Percentiles rank a stretch among this genome's conserved stretches.
phyloP scores from a whole-genome alignment of 2,113 vertebrate species.

The Poeciliopsis retropinna region DNA sequence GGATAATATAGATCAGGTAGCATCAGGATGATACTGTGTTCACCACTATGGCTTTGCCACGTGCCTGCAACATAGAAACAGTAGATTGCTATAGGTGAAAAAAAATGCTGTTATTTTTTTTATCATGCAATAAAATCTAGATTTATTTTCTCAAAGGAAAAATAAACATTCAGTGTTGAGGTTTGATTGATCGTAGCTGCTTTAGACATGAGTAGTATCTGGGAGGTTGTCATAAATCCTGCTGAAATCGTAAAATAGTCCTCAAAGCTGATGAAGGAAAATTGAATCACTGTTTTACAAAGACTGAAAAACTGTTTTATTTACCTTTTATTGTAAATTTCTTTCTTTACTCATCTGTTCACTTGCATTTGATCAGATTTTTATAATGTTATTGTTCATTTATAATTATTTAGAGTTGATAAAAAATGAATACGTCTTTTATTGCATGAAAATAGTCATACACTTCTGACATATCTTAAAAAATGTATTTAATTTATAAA shows the following conservation, averaged over 20 bases:
- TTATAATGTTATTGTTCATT: no score
- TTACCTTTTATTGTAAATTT: neutral
- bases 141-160: neutral
- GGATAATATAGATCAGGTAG: slow-evolving; percentile 59
- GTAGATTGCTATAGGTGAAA: no score
- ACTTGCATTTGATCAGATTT: neutral
- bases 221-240: neutral
- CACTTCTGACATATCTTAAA: no score
- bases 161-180: neutral
- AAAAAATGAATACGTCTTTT: no score
- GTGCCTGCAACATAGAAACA: neutral
- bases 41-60: neutral
- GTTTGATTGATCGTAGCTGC: neutral
- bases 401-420: no score
- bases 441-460: no score
- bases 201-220: neutral
- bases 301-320: neutral
- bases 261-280: neutral
- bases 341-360: neutral
- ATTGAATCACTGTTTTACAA: neutral
- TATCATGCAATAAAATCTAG: neutral
- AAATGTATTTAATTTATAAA: no score
- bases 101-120: neutral
- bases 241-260: neutral
- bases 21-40: slow-evolving; percentile 50